phyloP scores from a whole-genome alignment of 2,888 invertebrate genomes.

The Ophion costatus region DNA sequence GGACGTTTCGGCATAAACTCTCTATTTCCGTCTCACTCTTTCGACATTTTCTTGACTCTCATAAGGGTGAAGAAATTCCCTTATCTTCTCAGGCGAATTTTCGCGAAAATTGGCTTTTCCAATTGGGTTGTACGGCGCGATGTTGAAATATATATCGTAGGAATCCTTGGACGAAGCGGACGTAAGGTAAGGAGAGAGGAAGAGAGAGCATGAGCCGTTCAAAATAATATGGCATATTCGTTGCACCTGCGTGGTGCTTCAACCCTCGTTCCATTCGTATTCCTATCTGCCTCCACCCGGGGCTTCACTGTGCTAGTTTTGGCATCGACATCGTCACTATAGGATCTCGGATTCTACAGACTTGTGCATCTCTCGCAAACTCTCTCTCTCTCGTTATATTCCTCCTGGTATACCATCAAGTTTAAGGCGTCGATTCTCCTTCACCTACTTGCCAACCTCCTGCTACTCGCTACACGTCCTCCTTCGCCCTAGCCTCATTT shows the following conservation, averaged over 20 bases:
- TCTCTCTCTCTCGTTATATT: constrained; percentile 49
- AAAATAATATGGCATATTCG: constrained; percentile 62
- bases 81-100: constrained; percentile 58
- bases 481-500: constrained; percentile 7
- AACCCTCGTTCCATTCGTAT: constrained; percentile 32
- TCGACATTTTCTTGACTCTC: constrained; percentile 53
- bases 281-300: constrained; percentile 28
- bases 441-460: background rate
- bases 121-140: constrained; percentile 52
- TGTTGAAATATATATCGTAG: constrained; percentile 30
- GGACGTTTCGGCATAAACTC: constrained; percentile 1
- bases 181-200: constrained; percentile 13
- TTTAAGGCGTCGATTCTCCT: constrained; percentile 37
- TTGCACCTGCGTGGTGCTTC: constrained; percentile 46
- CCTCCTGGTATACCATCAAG: constrained; percentile 41
- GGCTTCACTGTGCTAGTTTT: constrained; percentile 47
- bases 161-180: constrained; percentile 23
- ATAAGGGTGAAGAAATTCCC: constrained; percentile 21
- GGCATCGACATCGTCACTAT: constrained; percentile 57
- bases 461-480: background rate
- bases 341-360: constrained; percentile 50
- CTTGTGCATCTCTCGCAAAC: constrained; percentile 47
- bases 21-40: background rate
- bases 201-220: constrained; percentile 47
- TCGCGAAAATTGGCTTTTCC: constrained; percentile 57